Evolutionary conservation across 2,113 vertebrate species (phyloP).

Genomic region (Cettia cetti): DNA sequence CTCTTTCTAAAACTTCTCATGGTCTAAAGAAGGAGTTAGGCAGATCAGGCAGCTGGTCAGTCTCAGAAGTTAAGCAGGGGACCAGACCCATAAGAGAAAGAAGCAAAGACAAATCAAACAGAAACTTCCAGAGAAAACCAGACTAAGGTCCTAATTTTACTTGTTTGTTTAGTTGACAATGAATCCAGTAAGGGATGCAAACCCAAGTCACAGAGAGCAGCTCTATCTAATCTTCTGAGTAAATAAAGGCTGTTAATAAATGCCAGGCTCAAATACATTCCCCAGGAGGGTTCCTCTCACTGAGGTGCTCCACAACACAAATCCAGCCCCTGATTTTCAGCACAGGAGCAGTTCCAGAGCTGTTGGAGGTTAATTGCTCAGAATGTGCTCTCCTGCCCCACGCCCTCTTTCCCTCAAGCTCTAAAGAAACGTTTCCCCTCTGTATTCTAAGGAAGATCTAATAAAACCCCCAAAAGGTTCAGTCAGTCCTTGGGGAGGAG

Average conservation of each 20-base stretch:
- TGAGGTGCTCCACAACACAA: not conserved
- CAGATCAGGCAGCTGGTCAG: not conserved
- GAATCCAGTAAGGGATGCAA: not conserved
- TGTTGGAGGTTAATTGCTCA: not conserved
- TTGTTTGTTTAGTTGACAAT: not conserved
- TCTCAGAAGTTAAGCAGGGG: not conserved
- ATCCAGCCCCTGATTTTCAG: not conserved
- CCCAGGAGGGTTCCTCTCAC: not conserved
- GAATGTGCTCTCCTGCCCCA: not conserved
- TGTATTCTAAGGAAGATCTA: not conserved
- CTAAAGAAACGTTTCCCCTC: not conserved
- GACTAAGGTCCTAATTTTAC: not conserved
- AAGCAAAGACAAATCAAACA: not conserved
- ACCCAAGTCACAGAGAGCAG: not conserved
- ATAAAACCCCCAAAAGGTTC: not conserved
- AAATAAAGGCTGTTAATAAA: not conserved
- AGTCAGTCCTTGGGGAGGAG: not conserved
- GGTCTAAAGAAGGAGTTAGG: not conserved
- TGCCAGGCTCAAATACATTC: not conserved
- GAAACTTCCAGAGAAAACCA: not conserved
- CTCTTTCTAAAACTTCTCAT: not conserved
- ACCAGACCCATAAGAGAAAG: not conserved
- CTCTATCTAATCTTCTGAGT: not conserved
- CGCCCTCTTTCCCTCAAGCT: not conserved
- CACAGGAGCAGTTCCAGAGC: not conserved